Conservation (phyloP, 2,113 vertebrate genomes). For the Nibea coibor region DNA sequence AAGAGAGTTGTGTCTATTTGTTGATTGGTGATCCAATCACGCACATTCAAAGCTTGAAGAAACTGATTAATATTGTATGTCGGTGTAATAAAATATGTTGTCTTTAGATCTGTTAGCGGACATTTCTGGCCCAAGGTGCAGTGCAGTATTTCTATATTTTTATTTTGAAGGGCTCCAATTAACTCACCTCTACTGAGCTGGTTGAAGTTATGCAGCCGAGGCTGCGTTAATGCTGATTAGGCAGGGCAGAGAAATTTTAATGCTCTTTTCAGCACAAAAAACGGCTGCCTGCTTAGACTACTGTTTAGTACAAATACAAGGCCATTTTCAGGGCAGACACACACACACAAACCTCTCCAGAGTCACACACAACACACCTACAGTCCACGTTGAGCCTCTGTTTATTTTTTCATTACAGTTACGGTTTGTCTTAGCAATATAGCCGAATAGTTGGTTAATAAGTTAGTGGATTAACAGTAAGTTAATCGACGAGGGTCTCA, state of each 20-base stretch:
- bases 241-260: background rate
- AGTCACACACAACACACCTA: background rate
- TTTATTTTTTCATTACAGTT: background rate
- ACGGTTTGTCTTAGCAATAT: background rate
- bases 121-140: background rate
- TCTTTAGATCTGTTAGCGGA: background rate
- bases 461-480: too few species aligned
- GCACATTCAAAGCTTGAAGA: constrained; percentile 18
- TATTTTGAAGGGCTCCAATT: too few species aligned
- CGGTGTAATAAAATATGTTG: constrained; percentile 29
- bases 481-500: background rate
- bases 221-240: background rate
- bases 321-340: background rate
- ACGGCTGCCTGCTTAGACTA: background rate
- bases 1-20: constrained; percentile 50
- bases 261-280: background rate
- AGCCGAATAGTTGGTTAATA: background rate
- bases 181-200: background rate
- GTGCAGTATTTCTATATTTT: too few species aligned
- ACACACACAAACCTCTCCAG: background rate
- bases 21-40: constrained; percentile 52
- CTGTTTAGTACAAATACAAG: background rate
- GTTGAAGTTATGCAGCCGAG: constrained; percentile 15
- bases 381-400: background rate
- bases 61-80: constrained; percentile 44